phyloP scores from a whole-genome alignment of 2,888 invertebrate species.

The Pelosia muscerda region DNA sequence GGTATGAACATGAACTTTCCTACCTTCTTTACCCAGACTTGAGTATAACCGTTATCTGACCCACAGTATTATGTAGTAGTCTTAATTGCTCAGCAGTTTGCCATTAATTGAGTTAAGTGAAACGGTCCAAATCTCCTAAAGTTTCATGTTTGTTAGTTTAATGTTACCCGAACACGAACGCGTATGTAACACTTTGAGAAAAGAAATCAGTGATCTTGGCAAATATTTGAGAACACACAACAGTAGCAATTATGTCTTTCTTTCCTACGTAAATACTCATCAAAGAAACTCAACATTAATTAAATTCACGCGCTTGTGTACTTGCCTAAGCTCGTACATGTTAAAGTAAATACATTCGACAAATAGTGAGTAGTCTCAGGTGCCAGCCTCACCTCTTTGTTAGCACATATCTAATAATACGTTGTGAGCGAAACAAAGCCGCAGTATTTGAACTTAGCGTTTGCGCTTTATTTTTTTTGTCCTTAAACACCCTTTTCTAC shows the following conservation, averaged over 20 bases:
- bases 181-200: not conserved
- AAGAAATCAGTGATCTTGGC: constrained; percentile 1
- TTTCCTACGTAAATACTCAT: not conserved
- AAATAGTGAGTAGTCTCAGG: constrained; percentile 51
- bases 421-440: constrained; percentile 47
- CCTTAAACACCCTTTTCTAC: constrained; percentile 30
- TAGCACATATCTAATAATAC: constrained; percentile 59
- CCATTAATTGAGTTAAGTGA: constrained; percentile 2
- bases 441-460: constrained; percentile 38
- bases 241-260: not conserved
- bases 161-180: not conserved
- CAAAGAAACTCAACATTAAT: not conserved
- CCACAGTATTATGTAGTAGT: too few species aligned
- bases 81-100: not conserved
- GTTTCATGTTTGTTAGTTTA: constrained; percentile 3
- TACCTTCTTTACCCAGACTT: not conserved
- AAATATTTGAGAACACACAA: not conserved
- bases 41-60: not conserved
- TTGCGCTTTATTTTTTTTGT: constrained; percentile 35
- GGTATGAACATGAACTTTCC: not conserved
- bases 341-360: constrained; percentile 30
- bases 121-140: constrained; percentile 2
- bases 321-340: constrained; percentile 5
- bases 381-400: constrained; percentile 53
- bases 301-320: constrained; percentile 5